Evolutionary conservation across 2,888 invertebrate species (phyloP).

Genomic region (Erpobdella octoculata): DNA sequence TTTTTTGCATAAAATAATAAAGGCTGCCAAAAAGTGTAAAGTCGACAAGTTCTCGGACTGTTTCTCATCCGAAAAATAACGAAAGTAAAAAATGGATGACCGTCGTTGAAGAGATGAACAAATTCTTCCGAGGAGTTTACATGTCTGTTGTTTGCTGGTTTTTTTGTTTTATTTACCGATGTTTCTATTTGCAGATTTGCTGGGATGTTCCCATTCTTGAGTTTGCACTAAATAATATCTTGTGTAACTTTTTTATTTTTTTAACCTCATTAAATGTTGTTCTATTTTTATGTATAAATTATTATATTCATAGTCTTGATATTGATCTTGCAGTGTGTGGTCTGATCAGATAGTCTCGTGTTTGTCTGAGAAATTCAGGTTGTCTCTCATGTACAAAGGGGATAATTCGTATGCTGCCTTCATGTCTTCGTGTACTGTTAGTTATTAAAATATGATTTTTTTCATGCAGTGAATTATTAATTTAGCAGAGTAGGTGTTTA

Average conservation of each 20-base stretch:
- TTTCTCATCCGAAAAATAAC: neutral
- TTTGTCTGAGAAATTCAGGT: neutral
- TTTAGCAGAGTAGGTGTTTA: too few species aligned
- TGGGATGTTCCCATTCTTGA: neutral
- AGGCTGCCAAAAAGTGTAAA: neutral
- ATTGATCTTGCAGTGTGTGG: neutral
- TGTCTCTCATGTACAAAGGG: neutral
- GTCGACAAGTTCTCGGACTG: neutral
- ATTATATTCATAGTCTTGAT: too few species aligned
- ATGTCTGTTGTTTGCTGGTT: neutral
- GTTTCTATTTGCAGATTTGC: neutral
- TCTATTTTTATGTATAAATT: too few species aligned
- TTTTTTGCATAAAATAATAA: neutral
- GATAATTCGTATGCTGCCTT: neutral
- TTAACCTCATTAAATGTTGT: too few species aligned
- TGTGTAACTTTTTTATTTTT: too few species aligned
- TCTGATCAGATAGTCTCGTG: neutral
- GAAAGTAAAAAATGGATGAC: conserved; percentile 3
- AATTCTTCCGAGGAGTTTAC: neutral
- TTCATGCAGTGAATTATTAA: too few species aligned
- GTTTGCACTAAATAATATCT: neutral
- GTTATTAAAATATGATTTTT: too few species aligned
- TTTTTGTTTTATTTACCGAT: neutral
- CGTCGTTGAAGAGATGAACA: neutral
- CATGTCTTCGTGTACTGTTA: neutral